These are phyloP conservation scores for Pachyrhynchus sulphureomaculatus DNA, from an alignment of 1,140 invertebrate genomes.

Conservation along the genomic window DNA sequence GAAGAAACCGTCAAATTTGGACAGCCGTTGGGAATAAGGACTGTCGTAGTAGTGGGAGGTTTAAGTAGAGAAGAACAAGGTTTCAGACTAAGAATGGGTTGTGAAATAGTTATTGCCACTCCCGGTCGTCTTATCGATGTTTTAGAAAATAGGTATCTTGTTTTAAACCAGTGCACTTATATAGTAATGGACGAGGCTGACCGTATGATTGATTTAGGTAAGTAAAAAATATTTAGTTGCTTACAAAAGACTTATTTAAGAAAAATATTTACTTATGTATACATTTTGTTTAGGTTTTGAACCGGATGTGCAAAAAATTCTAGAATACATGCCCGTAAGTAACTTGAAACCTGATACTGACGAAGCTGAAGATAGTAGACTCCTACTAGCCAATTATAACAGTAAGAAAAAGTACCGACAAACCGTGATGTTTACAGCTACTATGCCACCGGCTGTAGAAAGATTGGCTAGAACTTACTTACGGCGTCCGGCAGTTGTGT, in stretches of 20 bases:
- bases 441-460: constrained; percentile 98
- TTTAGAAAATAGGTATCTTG: constrained; percentile 96
- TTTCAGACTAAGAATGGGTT: constrained; percentile 92
- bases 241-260: no score
- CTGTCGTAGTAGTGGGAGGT: constrained; percentile 97
- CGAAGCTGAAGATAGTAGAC: constrained; percentile 92
- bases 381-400: constrained; percentile 89
- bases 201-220: constrained; percentile 96
- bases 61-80: constrained; percentile 97
- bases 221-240: not conserved
- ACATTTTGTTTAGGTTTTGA: constrained; percentile 80
- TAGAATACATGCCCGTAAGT: constrained; percentile 97
- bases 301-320: constrained; percentile 95
- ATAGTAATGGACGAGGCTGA: constrained; percentile 95
- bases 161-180: constrained; percentile 93
- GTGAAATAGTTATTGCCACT: constrained; percentile 99
- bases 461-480: constrained; percentile 90
- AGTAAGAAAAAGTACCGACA: constrained; percentile 97
- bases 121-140: constrained; percentile 99
- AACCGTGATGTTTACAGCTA: constrained; percentile 99
- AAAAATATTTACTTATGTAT: not conserved
- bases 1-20: constrained; percentile 99
- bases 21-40: constrained; percentile 89
- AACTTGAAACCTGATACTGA: constrained; percentile 99
- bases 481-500: constrained; percentile 93